phyloP scores from a whole-genome alignment of 2,888 invertebrate genomes.

The Hemistola chrysoprasaria region DNA sequence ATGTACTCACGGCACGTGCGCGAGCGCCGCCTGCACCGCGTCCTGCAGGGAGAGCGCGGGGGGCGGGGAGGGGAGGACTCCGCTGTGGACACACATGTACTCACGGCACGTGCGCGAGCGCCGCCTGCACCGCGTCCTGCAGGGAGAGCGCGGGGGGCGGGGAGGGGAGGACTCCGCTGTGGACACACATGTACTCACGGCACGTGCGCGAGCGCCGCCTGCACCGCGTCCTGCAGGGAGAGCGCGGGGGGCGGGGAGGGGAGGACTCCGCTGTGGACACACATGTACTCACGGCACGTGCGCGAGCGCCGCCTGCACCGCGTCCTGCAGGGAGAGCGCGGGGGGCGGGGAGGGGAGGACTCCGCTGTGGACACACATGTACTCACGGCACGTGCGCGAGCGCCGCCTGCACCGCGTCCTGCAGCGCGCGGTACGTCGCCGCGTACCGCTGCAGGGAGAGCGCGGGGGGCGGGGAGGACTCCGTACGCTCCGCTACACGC shows the following conservation, averaged over 20 bases:
- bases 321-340: constrained; percentile 35
- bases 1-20: too few species aligned
- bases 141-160: constrained; percentile 39
- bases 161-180: not conserved
- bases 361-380: not conserved
- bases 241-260: constrained; percentile 32
- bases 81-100: not conserved
- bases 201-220: constrained; percentile 39
- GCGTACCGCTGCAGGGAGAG: constrained; percentile 36
- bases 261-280: not conserved
- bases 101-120: constrained; percentile 35
- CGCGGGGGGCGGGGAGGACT: constrained; percentile 28
- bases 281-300: constrained; percentile 21
- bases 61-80: too few species aligned
- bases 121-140: constrained; percentile 37
- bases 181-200: not conserved
- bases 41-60: too few species aligned
- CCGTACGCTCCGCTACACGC: constrained; percentile 26
- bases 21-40: too few species aligned
- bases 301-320: constrained; percentile 42
- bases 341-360: constrained; percentile 27
- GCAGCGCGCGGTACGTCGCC: constrained; percentile 36
- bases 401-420: constrained; percentile 41
- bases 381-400: constrained; percentile 31
- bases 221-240: constrained; percentile 37